Evolutionary conservation across 2,888 invertebrate species (phyloP).

Genomic region (Cosmia trapezina): DNA sequence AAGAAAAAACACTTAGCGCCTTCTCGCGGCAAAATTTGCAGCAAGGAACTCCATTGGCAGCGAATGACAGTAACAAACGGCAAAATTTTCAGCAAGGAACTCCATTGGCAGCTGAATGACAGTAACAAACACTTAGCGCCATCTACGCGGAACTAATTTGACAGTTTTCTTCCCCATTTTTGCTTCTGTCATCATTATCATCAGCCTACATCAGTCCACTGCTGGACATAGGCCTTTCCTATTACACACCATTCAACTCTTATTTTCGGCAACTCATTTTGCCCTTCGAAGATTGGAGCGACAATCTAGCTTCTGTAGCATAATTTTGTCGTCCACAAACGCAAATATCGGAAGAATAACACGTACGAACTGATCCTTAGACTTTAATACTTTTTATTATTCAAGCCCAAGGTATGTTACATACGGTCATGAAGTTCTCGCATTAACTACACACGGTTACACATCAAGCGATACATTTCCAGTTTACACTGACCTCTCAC

Average conservation of each 20-base stretch:
- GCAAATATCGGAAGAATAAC: neutral
- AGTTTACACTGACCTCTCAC: no score
- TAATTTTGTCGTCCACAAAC: neutral
- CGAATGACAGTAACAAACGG: no score
- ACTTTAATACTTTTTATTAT: neutral
- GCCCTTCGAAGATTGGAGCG: neutral
- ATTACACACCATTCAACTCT: neutral
- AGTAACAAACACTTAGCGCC: no score
- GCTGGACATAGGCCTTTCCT: neutral
- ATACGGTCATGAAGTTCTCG: slow-evolving; percentile 15
- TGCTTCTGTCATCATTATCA: neutral
- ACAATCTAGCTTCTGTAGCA: neutral
- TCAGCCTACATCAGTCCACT: neutral
- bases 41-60: no score
- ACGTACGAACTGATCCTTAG: slow-evolving; percentile 5
- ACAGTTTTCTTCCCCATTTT: neutral
- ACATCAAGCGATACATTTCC: no score
- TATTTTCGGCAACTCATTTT: neutral
- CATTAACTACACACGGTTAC: no score
- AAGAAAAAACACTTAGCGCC: no score
- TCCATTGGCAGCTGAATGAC: no score
- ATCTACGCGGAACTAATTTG: no score
- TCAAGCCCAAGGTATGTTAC: slow-evolving; percentile 33
- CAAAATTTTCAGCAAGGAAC: no score
- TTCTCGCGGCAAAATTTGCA: no score